Conservation (phyloP, 2,888 invertebrate genomes). For the Microctonus hyperodae region DNA sequence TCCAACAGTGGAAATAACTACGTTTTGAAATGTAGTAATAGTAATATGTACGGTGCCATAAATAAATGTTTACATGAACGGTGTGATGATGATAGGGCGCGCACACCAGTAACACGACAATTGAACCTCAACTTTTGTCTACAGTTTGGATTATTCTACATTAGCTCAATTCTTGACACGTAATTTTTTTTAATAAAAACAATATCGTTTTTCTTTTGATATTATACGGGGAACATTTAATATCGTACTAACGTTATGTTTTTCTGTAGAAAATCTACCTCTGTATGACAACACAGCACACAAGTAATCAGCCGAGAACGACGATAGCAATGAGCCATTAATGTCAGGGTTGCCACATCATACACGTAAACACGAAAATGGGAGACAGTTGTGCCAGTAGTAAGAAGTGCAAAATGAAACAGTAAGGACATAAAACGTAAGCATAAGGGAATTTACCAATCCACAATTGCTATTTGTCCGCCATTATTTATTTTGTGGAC, state of each 20-base stretch:
- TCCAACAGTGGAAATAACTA: too few species aligned
- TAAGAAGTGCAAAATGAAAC: too few species aligned
- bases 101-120: constrained; percentile 17
- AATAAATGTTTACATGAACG: constrained; percentile 24
- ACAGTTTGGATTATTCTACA: neutral
- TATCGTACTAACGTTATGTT: constrained; percentile 7
- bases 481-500: too few species aligned
- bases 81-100: constrained; percentile 13
- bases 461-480: too few species aligned
- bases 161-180: neutral
- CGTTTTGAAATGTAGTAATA: too few species aligned
- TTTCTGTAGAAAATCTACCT: constrained; percentile 4
- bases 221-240: neutral
- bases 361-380: constrained; percentile 7
- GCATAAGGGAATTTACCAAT: too few species aligned
- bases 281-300: constrained; percentile 32
- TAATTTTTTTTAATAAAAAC: neutral
- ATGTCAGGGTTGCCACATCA: constrained; percentile 37
- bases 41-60: too few species aligned
- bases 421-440: too few species aligned
- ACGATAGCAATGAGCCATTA: constrained; percentile 33
- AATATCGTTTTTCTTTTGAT: neutral
- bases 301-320: constrained; percentile 21
- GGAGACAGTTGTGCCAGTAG: too few species aligned
- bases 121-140: neutral